A percentile compares a stretch with the other conserved stretches of the same genome.
phyloP scores from a whole-genome alignment of 2,797 vertebrate species.

The Oryzias sinensis region DNA sequence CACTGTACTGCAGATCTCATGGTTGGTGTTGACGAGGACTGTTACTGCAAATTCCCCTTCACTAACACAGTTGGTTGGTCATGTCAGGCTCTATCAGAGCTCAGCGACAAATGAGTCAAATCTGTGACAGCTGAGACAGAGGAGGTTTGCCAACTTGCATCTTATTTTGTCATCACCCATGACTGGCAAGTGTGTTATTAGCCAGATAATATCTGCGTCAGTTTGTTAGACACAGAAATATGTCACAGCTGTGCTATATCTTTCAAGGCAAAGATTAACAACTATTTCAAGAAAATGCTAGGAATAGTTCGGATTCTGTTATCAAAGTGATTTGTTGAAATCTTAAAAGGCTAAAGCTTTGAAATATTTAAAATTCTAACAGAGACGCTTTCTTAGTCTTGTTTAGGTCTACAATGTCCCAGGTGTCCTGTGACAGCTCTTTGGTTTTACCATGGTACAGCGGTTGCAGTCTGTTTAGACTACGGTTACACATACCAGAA shows the following conservation, averaged over 20 bases:
- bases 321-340: too few species aligned
- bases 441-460: too few species aligned
- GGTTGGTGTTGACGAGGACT: slow-evolving; percentile 1
- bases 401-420: too few species aligned
- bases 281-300: too few species aligned
- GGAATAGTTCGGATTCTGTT: too few species aligned
- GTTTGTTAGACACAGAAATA: slow-evolving; percentile 13
- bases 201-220: slow-evolving; percentile 20
- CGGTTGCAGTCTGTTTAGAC: too few species aligned
- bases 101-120: slow-evolving; percentile 9
- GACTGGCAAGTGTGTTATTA: slow-evolving; percentile 34
- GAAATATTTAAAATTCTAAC: too few species aligned
- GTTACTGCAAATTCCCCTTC: slow-evolving; percentile 1
- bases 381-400: too few species aligned
- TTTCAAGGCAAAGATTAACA: not conserved
- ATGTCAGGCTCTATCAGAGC: slow-evolving; percentile 11
- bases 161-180: slow-evolving; percentile 30
- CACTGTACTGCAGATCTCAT: not conserved
- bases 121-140: slow-evolving; percentile 15
- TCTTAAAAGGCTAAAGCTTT: too few species aligned
- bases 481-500: too few species aligned
- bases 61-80: slow-evolving; percentile 16
- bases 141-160: slow-evolving; percentile 28
- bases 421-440: too few species aligned
- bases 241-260: slow-evolving; percentile 2